Evolutionary conservation across 2,888 invertebrate genomes (phyloP), one percentile per base, ranked within the genome.

Genomic region (Brenthis ino): DNA sequence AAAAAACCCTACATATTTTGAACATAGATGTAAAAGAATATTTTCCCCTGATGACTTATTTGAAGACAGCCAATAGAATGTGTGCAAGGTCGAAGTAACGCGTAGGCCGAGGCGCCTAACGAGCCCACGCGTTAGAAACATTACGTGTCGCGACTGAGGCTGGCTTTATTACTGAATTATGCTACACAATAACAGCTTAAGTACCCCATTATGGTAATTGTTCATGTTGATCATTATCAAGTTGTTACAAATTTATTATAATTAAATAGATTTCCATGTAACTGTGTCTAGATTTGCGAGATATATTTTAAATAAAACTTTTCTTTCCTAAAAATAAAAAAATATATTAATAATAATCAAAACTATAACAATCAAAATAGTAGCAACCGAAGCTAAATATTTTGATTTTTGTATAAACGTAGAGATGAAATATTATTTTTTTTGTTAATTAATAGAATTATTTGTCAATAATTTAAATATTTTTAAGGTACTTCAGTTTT

Each of bases 151-250:
- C 68, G 66, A 58, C 65, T 57, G 37, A 63, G 67, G 43, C 65
- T 64, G 37, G 57, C 64, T 68, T 71, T 69, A 71, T 69, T 66
- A 66, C 64, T 28, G 48, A 69, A 71, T 71, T 69, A 71, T 69
- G 33, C 69, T 51, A 58, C 56, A 63, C 61, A 56, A 63, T 51
- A 63, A 67, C 63, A 53, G 63, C n/a, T 67, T 16, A 51, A 50
- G 50, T 33, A n/a, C 14, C 50, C 37, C 14, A 61, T 60, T 61
- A 65, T 54, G 54, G 56, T 43, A 55, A 60, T 58, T 56, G 60
- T 50, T 33, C 55, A 13, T 33, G 48, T 56, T 16, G 33, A 33
- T 51, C 33, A 16, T 57, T 33, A 57, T 37, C 16, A 53, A 20
- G 6, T 43, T 54, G 20, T 54, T 63, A 16, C n/a, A 16, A n/a